Conservation (phyloP, 2,797 vertebrate species). For the Pampus argenteus region DNA sequence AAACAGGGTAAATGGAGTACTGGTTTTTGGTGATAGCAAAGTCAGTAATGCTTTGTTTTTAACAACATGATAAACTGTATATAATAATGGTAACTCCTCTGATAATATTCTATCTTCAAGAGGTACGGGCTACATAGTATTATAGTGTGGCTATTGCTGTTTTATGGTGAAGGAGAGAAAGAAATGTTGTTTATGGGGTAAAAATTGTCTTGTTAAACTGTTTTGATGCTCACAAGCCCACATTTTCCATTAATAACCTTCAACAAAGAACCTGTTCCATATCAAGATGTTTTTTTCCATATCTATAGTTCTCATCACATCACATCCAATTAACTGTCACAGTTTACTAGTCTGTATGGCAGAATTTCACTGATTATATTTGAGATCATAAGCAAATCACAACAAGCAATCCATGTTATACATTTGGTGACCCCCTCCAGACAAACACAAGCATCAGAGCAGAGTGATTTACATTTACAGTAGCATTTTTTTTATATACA, state of each 20-base stretch:
- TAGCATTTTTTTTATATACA: too few relatives aligned
- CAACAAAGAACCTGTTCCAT: background rate
- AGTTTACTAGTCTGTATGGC: background rate
- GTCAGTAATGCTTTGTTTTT: background rate
- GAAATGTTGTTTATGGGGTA: background rate
- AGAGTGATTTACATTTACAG: slow-evolving; percentile 25
- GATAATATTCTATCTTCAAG: slow-evolving; percentile 4
- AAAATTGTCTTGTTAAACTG: too few relatives aligned
- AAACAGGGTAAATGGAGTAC: background rate
- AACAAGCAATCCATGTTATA: background rate
- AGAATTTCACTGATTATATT: background rate
- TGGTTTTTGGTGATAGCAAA: slow-evolving; percentile 3
- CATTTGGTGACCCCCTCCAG: slow-evolving; percentile 13
- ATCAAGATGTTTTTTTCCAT: too few relatives aligned
- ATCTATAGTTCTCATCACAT: background rate
- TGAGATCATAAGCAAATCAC: background rate
- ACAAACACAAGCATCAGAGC: slow-evolving; percentile 6
- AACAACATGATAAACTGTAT: background rate
- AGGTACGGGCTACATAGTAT: background rate
- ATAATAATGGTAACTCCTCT: background rate
- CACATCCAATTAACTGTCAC: background rate
- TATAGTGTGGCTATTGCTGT: background rate
- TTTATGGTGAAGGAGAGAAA: background rate
- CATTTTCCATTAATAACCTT: background rate
- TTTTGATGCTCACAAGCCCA: too few relatives aligned